A percentile compares a stretch with the other conserved stretches of the same genome.
Conservation (phyloP, 2,797 vertebrate species). For the Lepilemur septentrionalis region DNA sequence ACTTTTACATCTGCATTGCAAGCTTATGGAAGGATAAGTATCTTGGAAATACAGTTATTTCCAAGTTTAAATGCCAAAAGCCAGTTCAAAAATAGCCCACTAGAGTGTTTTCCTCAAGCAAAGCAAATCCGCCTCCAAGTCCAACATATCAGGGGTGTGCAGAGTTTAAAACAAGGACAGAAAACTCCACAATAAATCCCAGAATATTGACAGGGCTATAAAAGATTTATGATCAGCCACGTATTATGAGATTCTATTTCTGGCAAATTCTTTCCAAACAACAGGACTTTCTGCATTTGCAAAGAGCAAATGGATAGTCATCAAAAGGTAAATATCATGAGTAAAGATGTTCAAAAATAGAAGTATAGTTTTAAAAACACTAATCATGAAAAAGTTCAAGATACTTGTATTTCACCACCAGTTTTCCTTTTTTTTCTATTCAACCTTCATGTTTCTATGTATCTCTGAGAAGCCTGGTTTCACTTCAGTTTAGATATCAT, state of each 20-base stretch:
- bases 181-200: conserved; percentile 37
- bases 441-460: neutral
- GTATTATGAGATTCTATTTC: conserved; percentile 60
- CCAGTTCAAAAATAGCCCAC: conserved; percentile 58
- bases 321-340: conserved; percentile 60
- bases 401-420: neutral
- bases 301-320: conserved; percentile 40
- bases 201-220: conserved; percentile 44
- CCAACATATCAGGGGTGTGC: neutral
- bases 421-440: neutral
- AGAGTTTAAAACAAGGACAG: conserved; percentile 48
- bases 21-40: neutral
- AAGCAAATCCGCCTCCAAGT: conserved; percentile 65
- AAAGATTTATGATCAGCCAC: conserved; percentile 34
- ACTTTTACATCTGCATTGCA: neutral
- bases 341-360: conserved; percentile 64
- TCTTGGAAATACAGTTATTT: conserved; percentile 53
- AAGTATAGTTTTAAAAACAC: conserved; percentile 20
- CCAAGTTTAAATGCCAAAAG: conserved; percentile 55
- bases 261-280: conserved; percentile 48
- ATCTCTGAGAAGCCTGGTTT: neutral
- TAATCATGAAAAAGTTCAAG: neutral
- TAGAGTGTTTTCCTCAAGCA: conserved; percentile 65
- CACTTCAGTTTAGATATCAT: neutral
- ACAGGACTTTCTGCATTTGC: conserved; percentile 54